Conservation (phyloP, 2,888 invertebrate species). For the Idaea aversata region DNA sequence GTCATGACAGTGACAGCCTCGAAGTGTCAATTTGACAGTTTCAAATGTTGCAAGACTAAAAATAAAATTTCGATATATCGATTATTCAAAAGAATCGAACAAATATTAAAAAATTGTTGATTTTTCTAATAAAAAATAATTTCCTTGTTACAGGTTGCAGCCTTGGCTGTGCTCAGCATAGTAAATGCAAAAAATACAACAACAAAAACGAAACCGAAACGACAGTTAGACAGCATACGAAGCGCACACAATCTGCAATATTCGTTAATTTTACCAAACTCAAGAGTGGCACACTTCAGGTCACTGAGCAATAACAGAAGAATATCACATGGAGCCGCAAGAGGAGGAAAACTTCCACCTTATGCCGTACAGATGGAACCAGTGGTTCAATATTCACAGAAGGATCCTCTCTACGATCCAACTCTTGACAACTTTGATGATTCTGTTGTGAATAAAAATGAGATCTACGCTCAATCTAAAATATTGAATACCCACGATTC, state of each 20-base stretch:
- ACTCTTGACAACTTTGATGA: conserved; percentile 72
- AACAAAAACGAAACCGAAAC: conserved; percentile 75
- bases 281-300: conserved; percentile 76
- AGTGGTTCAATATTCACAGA: conserved; percentile 88
- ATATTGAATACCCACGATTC: conserved; percentile 68
- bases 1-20: background rate
- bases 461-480: conserved; percentile 73
- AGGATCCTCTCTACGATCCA: conserved; percentile 87
- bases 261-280: conserved; percentile 80
- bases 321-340: conserved; percentile 71
- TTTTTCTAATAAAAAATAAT: conserved; percentile 12
- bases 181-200: conserved; percentile 73
- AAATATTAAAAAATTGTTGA: background rate
- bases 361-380: conserved; percentile 92
- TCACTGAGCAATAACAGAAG: conserved; percentile 75
- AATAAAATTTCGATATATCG: conserved; percentile 13
- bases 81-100: conserved; percentile 13
- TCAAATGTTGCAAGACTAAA: conserved; percentile 3
- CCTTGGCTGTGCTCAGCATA: conserved; percentile 77
- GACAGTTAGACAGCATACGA: conserved; percentile 76
- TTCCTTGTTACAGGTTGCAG: conserved; percentile 78
- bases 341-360: conserved; percentile 80
- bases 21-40: background rate
- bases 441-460: conserved; percentile 63
- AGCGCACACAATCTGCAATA: conserved; percentile 82